Evolutionary conservation across 1,140 invertebrate genomes (phyloP).

Genomic region (Microplitis demolitor): DNA sequence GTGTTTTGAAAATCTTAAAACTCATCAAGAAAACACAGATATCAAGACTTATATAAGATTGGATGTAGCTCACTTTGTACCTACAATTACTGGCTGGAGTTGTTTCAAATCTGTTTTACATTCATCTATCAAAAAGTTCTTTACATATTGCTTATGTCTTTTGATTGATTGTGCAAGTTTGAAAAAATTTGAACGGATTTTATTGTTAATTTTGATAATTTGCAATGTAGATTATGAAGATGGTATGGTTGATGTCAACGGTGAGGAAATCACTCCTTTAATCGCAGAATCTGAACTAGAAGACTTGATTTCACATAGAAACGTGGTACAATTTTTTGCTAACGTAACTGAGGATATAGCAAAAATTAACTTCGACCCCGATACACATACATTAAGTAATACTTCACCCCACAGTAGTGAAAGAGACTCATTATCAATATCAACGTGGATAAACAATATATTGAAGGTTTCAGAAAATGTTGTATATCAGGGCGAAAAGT

Average conservation of each 20-base stretch:
- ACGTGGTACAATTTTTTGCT: neutral
- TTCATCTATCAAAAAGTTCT: neutral
- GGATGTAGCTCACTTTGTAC: neutral
- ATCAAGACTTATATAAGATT: neutral
- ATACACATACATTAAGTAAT: neutral
- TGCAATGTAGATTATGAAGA: neutral
- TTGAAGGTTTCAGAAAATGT: neutral
- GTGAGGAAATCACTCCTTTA: neutral
- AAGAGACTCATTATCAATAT: neutral
- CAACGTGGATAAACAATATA: neutral
- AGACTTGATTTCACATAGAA: neutral
- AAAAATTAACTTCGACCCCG: neutral
- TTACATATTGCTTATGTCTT: neutral
- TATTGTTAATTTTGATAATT: neutral
- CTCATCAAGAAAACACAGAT: neutral
- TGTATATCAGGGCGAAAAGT: neutral
- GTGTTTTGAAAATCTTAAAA: neutral
- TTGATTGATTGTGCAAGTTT: neutral
- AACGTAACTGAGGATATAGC: neutral
- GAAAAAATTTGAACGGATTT: neutral
- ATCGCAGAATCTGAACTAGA: neutral
- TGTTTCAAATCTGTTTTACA: neutral
- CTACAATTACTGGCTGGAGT: neutral
- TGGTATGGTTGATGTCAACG: neutral
- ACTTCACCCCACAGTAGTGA: neutral